Base-by-base conservation (phyloP, 2,797 vertebrate species). In the Dallia pectoralis region DNA sequence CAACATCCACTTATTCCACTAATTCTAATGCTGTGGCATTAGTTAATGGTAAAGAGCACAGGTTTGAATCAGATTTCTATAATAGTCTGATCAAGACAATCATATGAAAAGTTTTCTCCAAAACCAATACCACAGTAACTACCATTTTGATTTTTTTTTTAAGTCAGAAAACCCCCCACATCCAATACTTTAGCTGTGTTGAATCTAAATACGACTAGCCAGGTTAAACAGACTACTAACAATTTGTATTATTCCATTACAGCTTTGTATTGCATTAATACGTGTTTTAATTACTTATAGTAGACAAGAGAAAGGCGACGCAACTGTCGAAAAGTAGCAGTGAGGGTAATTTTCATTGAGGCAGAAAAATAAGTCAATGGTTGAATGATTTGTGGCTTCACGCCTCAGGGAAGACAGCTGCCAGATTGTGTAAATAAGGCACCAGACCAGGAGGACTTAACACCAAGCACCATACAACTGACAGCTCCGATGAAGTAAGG, bases 401-500 rank as follows among this genome's bases (percentile, higher is more conserved):
- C 4, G 16, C 29, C 61, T 62, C 29, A 33, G 18, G 33, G 63
- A 4, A 32, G 2, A 65, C 63, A 36, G 63, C 8, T n/a, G 63
- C 29, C 11, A 36, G 29, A 65, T 59, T 30, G 3, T 15, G n/a
- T 61, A 9, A 22, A 25, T 33, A 25, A 59, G 5, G 16, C 61
- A 62, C 27, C 9, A 32, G 53, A 9, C 12, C 7, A 62, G 49
- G 9, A 69, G 32, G n/a, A 72, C 53, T 79, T 75, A 70, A 79
- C 1, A 22, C 32, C 30, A 25, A n/a, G 4, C 48, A 33, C 44
- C 32, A 49, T 53, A 19, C 51, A 51, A 62, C 8, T 61, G 72
- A 77, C 18, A 72, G 51, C 56, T 69, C 40, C 3, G 70, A 71
- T 75, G 53, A 75, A 75, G 67, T 40, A 63, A 29, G 44, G 25